Conservation (phyloP, 2,797 vertebrate genomes). For the Ptychobarbus kaznakovi region DNA sequence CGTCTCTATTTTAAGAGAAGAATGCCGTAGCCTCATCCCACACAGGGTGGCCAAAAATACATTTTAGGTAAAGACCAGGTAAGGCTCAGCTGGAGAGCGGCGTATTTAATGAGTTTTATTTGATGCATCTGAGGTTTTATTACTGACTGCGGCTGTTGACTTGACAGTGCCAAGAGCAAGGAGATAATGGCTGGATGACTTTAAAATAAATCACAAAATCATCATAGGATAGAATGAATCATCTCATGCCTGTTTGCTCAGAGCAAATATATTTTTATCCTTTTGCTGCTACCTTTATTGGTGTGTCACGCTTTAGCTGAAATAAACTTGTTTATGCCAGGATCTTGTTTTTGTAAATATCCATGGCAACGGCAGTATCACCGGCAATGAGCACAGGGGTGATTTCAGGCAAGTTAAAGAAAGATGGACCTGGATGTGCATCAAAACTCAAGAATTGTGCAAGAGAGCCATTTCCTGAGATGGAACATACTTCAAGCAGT, state of each 20-base stretch:
- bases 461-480: constrained; percentile 7
- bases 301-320: neutral
- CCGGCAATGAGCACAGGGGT: constrained; percentile 7
- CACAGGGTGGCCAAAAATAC: neutral
- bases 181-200: constrained; percentile 19
- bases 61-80: constrained; percentile 14
- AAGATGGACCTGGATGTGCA: constrained; percentile 12
- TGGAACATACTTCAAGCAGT: constrained; percentile 6
- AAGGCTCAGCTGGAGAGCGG: neutral
- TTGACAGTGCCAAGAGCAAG: neutral
- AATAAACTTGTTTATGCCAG: constrained; percentile 40
- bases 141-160: neutral
- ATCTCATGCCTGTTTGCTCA: neutral
- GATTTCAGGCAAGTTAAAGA: constrained; percentile 7
- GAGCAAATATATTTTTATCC: constrained; percentile 15
- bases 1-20: neutral
- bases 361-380: constrained; percentile 21
- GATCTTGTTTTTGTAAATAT: constrained; percentile 20
- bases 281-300: neutral
- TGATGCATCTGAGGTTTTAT: constrained; percentile 19
- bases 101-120: constrained; percentile 12
- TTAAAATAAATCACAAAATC: constrained; percentile 3
- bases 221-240: neutral
- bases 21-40: neutral
- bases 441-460: constrained; percentile 9